Base-by-base conservation (phyloP, 2,113 vertebrate species). In the Canis aureus region DNA sequence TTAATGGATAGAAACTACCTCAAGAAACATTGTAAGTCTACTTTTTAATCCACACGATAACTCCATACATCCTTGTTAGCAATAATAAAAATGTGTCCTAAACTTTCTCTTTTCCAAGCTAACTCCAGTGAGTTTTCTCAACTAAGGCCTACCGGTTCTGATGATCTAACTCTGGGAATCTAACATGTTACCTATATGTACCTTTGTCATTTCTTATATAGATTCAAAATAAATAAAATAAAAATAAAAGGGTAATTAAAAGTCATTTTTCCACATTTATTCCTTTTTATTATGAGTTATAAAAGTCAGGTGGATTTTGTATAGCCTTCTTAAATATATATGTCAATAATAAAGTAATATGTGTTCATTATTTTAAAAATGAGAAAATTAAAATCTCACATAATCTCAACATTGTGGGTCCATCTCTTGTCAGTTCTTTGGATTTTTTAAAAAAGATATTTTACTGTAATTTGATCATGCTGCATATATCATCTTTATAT, bases 331-430 rank as follows among this genome's bases (percentile, higher is more conserved):
- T 67, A 94, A 81, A 74, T 85, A 55, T 35, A 8, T 49, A 74
- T 79, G 86, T 95, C 49, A 95, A 66, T 57, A 89, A 84, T 73
- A 97, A 87, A 89, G 71, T 49, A 49, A 23, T 43, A 66, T 13
- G 0, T 84, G 49, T 51, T 90, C 59, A 85, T 38, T 51, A 51
- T 78, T 78, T 78, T 78, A 51, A 78, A 51, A 78, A 86, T 67
- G 32, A 91, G 25, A 84, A 88, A 95, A 91, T 88, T 8, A 83
- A 91, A 88, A 93, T 27, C 16, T 96, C 23, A 93, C 59, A 27
- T 74, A 84, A 51, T 22, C 15, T 32, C 35, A 74, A 64, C 49
- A 83, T 87, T 90, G 49, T 35, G 76, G 11, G 43, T 87, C 7
- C 8, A 83, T 76, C 15, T 93, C 13, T 29, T 96, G 57, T 60